These are phyloP conservation scores for Clinocottus analis DNA, from an alignment of 2,113 vertebrate species.

Conservation along the genomic window DNA sequence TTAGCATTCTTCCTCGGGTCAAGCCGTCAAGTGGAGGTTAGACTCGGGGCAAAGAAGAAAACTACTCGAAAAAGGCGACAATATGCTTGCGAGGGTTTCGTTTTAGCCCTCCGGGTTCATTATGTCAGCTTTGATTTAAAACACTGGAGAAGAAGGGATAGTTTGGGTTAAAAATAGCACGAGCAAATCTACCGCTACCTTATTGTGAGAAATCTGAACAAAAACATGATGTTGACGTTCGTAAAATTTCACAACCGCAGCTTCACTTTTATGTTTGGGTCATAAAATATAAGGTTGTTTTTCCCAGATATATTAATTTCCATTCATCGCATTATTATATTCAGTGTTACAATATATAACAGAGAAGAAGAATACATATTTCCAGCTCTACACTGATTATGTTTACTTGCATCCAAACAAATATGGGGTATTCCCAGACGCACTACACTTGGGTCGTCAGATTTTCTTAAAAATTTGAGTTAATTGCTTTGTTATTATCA, in stretches of 20 bases:
- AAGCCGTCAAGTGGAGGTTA: conserved; percentile 68
- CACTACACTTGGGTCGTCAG: too few species aligned
- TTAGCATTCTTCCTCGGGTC: conserved; percentile 76
- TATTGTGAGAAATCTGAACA: not conserved
- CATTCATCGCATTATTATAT: not conserved
- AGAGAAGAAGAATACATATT: not conserved
- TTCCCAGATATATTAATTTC: not conserved
- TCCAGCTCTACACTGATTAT: not conserved
- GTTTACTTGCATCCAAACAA: not conserved
- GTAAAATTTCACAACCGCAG: conserved; percentile 11
- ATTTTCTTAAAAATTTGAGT: not conserved
- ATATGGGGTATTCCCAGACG: not conserved
- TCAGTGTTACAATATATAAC: not conserved
- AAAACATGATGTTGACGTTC: not conserved
- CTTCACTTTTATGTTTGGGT: conserved; percentile 13
- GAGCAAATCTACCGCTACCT: not conserved
- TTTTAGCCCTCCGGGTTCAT: not conserved
- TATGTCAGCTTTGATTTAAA: conserved; percentile 29
- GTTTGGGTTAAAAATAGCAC: conserved; percentile 27
- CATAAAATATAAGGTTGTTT: conserved; percentile 1
- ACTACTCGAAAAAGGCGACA: conserved; percentile 44
- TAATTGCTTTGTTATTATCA: not conserved
- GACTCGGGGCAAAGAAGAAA: conserved; percentile 61
- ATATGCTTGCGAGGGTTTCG: conserved; percentile 8
- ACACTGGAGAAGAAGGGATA: not conserved